Evolutionary conservation across 2,888 invertebrate genomes (phyloP), one percentile per base, ranked within the genome.

Genomic region (Junonia oenone): DNA sequence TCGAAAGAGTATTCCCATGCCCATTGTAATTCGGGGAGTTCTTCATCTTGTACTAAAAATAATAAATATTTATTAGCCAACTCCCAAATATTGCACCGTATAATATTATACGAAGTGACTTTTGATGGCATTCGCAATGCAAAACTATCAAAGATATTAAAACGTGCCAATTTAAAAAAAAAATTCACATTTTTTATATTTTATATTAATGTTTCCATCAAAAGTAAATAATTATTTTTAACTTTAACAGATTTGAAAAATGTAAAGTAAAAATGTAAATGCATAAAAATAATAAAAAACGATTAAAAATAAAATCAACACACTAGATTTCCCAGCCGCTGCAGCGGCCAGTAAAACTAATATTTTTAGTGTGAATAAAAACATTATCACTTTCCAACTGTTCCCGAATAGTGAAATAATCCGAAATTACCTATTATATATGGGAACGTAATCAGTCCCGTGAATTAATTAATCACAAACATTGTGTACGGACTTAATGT

Each of bases 261-360:
- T 1, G 5, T 11, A 14, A 5, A 9, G 29, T 22, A 33, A 8
- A 27, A 40, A 26, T 29, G 27, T 29, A 31, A 45, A 19, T 22
- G 15, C n/a, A 15, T 40, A 2, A 9, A 14, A 45, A n/a, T 4
- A 9, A 15, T 6, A 5, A 37, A 26, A n/a, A 26, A 9, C 13
- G 3, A 40, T 43, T 43, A 56, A 14, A 33, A 45, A 22, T 37
- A n/a, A 31, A 49, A 38, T 35, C 11, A 40, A 43, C 59, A 63
- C 45, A 65, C 65, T 47, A 33, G 46, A 45, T 45, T 55, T 59
- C 0, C 49, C 52, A 27, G 56, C 47, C 17, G 51, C 46, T 48
- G 50, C 49, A 37, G 54, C 38, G 0, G 55, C 47, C 13, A 61
- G 13, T 45, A 61, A 33, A 33, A 58, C 38, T 33, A 59, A 45